phyloP scores from a whole-genome alignment of 2,888 invertebrate species.

The Lasiommata megera region DNA sequence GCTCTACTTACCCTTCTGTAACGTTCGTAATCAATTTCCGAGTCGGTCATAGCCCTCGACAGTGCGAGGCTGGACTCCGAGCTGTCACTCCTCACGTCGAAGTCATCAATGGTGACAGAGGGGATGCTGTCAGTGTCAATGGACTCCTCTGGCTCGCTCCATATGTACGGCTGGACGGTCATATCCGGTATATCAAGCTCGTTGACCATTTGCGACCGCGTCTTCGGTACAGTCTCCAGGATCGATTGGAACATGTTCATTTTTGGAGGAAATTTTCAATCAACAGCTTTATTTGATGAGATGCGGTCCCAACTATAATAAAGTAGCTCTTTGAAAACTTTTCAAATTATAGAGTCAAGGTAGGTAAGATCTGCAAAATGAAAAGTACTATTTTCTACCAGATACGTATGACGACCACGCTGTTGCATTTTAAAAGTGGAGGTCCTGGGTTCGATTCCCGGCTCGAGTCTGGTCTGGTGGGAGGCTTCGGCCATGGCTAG shows the following conservation, averaged over 20 bases:
- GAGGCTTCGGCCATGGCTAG: too few relatives aligned
- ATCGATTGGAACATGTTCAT: conserved; percentile 62
- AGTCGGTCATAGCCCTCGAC: conserved; percentile 69
- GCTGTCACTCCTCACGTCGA: conserved; percentile 43
- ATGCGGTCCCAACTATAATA: too few relatives aligned
- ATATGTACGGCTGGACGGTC: conserved; percentile 51
- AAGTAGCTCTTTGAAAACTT: too few relatives aligned
- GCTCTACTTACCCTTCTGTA: conserved; percentile 53
- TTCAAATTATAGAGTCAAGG: too few relatives aligned
- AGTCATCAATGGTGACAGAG: conserved; percentile 43
- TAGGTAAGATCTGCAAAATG: too few relatives aligned
- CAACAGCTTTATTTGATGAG: not conserved
- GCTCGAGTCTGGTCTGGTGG: too few relatives aligned
- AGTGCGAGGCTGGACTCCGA: conserved; percentile 60
- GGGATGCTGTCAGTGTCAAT: conserved; percentile 47
- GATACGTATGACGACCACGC: too few relatives aligned
- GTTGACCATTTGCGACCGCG: conserved; percentile 57
- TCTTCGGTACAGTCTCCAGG: conserved; percentile 57
- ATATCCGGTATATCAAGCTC: conserved; percentile 61
- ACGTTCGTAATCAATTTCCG: conserved; percentile 64
- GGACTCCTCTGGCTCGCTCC: conserved; percentile 49
- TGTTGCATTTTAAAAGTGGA: too few relatives aligned
- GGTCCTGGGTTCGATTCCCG: too few relatives aligned
- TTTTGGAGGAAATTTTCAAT: conserved; percentile 6
- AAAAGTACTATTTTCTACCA: too few relatives aligned